A percentile compares a stretch with the other conserved stretches of the same genome.
Conservation (phyloP, 2,797 vertebrate species). For the Parauchenoglanis punctatus region DNA sequence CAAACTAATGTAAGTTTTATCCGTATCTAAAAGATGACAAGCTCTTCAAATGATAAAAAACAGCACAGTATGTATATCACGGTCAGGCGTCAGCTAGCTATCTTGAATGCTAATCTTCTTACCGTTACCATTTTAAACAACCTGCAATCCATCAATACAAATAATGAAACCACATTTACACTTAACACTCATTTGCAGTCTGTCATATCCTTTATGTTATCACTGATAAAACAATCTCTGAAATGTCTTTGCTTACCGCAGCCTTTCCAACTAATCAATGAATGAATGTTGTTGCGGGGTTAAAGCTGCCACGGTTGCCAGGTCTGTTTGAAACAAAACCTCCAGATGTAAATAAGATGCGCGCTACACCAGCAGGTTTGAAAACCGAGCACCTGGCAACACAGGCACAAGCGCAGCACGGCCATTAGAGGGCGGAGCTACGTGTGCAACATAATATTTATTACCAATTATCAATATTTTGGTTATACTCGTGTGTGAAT, state of each 20-base stretch:
- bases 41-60: not conserved
- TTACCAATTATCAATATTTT: not conserved
- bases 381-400: not conserved
- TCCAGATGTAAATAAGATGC: not conserved
- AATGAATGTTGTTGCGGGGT: slow-evolving; percentile 23
- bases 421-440: not conserved
- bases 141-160: not conserved
- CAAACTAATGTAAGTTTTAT: not conserved
- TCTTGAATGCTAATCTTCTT: slow-evolving; percentile 36
- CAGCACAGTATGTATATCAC: not conserved
- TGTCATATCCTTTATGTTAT: not conserved
- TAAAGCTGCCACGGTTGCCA: not conserved
- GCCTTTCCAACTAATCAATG: slow-evolving; percentile 22
- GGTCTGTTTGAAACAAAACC: fast-evolving
- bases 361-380: fast-evolving
- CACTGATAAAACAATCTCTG: slow-evolving; percentile 3
- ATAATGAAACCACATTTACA: not conserved
- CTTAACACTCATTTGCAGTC: too few species aligned
- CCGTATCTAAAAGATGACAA: not conserved
- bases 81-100: slow-evolving; percentile 10
- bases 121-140: slow-evolving; percentile 35
- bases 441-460: not conserved
- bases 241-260: slow-evolving; percentile 19
- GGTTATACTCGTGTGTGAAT: not conserved
- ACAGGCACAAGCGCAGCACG: not conserved